These are phyloP conservation scores for Syrrhaptes paradoxus DNA, from an alignment of 2,113 vertebrate species.

Conservation along the genomic window DNA sequence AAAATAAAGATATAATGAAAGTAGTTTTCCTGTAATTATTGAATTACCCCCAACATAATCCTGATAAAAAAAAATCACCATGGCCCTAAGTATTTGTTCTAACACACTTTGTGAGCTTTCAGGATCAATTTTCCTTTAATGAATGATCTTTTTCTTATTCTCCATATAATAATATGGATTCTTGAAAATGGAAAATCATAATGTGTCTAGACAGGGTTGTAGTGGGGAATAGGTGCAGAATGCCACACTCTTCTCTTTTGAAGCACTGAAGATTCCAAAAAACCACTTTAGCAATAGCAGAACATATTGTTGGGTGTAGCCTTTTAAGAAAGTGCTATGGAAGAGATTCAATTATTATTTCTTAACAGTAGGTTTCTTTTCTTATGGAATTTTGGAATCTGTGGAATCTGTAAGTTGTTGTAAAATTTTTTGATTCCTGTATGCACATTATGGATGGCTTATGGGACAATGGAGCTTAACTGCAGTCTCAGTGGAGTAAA, in stretches of 20 bases:
- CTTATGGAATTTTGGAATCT: background rate
- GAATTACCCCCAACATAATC: background rate
- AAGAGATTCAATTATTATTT: background rate
- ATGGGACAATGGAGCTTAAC: background rate
- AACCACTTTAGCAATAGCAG: background rate
- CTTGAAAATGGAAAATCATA: conserved; percentile 11
- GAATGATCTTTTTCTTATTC: background rate
- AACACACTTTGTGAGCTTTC: background rate
- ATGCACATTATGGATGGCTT: background rate
- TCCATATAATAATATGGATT: conserved; percentile 1
- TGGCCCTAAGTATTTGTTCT: background rate
- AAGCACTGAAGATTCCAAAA: background rate
- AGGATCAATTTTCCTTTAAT: background rate
- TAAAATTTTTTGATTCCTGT: background rate
- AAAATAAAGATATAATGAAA: background rate
- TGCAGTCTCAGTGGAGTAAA: background rate
- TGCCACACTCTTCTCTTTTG: background rate
- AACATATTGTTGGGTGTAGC: background rate
- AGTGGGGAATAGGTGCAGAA: background rate
- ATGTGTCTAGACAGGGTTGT: background rate
- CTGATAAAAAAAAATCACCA: background rate
- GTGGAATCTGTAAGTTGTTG: background rate
- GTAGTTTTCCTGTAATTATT: background rate
- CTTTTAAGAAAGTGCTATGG: background rate
- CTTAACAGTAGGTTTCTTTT: background rate